A percentile compares a stretch with the other conserved stretches of the same genome.
phyloP scores from a whole-genome alignment of 2,797 vertebrate species.

The Acanthiza pusilla region DNA sequence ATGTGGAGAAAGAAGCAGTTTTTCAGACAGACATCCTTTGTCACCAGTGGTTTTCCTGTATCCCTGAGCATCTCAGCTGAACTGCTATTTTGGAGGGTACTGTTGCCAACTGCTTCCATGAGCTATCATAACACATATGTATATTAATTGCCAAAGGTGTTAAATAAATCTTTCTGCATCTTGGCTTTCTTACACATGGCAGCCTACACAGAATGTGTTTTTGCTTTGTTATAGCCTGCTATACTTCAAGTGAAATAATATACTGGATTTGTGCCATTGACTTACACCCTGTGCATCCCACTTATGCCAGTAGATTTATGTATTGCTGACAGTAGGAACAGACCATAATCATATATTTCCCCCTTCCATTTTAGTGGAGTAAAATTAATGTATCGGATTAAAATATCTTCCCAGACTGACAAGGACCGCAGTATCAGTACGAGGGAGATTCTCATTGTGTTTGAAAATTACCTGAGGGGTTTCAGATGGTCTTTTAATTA shows the following conservation, averaged over 20 bases:
- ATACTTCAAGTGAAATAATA: background rate
- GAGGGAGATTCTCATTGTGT: background rate
- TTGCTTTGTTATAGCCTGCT: background rate
- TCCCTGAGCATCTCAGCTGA: background rate
- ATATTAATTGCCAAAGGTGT: conserved; percentile 34
- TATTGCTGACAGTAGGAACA: background rate
- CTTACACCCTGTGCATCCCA: background rate
- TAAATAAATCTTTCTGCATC: background rate
- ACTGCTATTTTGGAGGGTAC: background rate
- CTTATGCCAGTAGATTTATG: conserved; percentile 9
- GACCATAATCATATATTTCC: background rate
- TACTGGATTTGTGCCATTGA: background rate
- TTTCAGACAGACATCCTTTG: background rate
- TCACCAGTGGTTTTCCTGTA: background rate
- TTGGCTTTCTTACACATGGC: conserved; percentile 8
- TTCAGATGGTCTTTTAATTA: conserved; percentile 56
- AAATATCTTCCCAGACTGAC: conserved; percentile 35
- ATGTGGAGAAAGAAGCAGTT: background rate
- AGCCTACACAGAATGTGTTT: background rate
- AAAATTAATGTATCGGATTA: conserved; percentile 48
- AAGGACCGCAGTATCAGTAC: background rate
- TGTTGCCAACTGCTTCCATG: background rate
- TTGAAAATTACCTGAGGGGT: conserved; percentile 45
- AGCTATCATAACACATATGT: conserved; percentile 15
- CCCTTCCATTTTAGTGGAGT: background rate